Evolutionary conservation across 2,888 invertebrate genomes (phyloP).

Genomic region (Ypsolopha scabrella): DNA sequence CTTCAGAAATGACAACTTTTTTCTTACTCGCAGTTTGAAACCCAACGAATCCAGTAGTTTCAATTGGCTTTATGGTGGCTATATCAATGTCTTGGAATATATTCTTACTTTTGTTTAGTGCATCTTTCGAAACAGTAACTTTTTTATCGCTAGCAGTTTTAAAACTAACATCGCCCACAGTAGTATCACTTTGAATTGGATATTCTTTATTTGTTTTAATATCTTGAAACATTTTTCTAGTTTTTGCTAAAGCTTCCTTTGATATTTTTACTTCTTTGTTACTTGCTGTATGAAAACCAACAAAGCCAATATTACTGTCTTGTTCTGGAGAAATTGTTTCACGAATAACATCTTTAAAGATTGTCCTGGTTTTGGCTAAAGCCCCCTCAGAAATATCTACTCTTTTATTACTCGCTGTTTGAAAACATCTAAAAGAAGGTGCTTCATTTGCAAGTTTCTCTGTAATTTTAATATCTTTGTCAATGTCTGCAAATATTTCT

Average conservation of each 20-base stretch:
- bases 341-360: constrained; percentile 23
- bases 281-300: constrained; percentile 36
- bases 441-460: neutral
- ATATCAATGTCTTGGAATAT: constrained; percentile 29
- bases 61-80: neutral
- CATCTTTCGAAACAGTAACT: constrained; percentile 30
- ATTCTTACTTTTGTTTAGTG: constrained; percentile 31
- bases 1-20: constrained; percentile 19
- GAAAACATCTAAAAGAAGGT: constrained; percentile 15
- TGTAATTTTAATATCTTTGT: neutral
- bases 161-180: constrained; percentile 15
- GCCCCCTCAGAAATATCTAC: constrained; percentile 24
- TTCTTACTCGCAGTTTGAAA: constrained; percentile 31
- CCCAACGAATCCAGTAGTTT: constrained; percentile 6
- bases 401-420: constrained; percentile 30
- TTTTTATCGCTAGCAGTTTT: constrained; percentile 35
- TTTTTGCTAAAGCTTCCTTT: constrained; percentile 16
- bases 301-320: constrained; percentile 4
- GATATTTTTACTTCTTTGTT: constrained; percentile 29
- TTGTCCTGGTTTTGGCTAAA: constrained; percentile 24
- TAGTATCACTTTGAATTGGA: constrained; percentile 8
- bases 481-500: constrained; percentile 20
- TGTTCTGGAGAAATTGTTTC: neutral
- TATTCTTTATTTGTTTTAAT: constrained; percentile 4
- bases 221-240: constrained; percentile 18